A percentile compares a stretch with the other conserved stretches of the same genome.
Conservation (phyloP, 2,888 invertebrate genomes). For the Agrotis clavis region DNA sequence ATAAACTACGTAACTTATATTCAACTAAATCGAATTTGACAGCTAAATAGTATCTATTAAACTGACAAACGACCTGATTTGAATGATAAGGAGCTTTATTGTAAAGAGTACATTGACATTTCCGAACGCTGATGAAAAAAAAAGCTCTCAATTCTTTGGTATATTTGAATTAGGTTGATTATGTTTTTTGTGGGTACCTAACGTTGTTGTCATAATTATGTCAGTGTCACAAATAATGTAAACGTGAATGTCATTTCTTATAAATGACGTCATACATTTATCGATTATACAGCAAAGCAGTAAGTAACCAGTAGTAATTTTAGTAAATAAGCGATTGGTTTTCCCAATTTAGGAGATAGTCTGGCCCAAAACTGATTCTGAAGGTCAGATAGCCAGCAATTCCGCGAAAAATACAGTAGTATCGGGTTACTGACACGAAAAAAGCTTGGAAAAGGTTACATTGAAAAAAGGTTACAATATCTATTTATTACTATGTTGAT, state of each 20-base stretch:
- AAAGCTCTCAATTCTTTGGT: neutral
- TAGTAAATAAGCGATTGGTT: neutral
- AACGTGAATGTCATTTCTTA: conserved; percentile 11
- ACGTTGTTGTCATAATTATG: conserved; percentile 8
- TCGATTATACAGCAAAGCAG: neutral
- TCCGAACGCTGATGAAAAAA: conserved; percentile 22
- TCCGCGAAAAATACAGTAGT: neutral
- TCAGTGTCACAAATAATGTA: conserved; percentile 12
- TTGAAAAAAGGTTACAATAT: neutral
- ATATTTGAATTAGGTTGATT: conserved; percentile 19
- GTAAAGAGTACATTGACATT: conserved; percentile 33
- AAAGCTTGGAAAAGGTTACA: neutral
- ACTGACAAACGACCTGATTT: conserved; percentile 42
- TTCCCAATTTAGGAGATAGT: neutral
- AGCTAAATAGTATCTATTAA: conserved; percentile 37
- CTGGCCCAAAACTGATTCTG: neutral
- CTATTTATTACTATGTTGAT: neutral
- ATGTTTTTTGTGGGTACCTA: conserved; percentile 3
- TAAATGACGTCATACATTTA: neutral
- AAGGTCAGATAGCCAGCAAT: neutral
- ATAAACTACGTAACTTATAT: conserved; percentile 47
- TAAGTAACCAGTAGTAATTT: conserved; percentile 15
- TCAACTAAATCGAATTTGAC: conserved; percentile 40
- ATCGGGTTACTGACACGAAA: neutral
- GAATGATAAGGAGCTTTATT: conserved; percentile 41